Percentiles rank a stretch among this genome's conserved stretches.
Evolutionary conservation across 2,888 invertebrate species (phyloP).

Genomic region (Cosmia pyralina): DNA sequence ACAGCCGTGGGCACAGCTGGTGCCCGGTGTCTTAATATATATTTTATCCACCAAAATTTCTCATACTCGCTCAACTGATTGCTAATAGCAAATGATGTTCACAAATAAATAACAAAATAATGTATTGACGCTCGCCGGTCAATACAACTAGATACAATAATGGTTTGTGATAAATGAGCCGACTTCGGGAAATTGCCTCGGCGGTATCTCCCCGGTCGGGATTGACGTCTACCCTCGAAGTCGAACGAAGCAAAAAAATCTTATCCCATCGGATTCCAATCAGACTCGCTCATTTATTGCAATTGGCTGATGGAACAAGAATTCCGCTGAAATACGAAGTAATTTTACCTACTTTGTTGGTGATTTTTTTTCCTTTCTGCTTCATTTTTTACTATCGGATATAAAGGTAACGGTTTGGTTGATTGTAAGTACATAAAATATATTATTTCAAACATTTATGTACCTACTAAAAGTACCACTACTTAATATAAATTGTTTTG

Average conservation of each 20-base stretch:
- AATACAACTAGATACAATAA: constrained; percentile 75
- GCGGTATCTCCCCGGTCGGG: constrained; percentile 72
- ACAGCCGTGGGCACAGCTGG: neutral
- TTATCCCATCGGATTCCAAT: constrained; percentile 83
- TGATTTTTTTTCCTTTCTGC: constrained; percentile 45
- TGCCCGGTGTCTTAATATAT: neutral
- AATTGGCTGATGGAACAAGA: constrained; percentile 82
- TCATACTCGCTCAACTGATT: constrained; percentile 14
- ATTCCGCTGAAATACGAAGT: constrained; percentile 75
- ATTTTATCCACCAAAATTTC: constrained; percentile 1
- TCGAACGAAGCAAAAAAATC: constrained; percentile 76
- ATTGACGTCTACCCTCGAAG: constrained; percentile 74
- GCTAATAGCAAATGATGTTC: constrained; percentile 35
- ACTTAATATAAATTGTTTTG: neutral
- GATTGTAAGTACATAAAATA: constrained; percentile 1
- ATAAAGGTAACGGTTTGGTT: constrained; percentile 32
- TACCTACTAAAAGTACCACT: neutral
- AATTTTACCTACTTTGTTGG: constrained; percentile 68
- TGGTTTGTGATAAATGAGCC: constrained; percentile 78
- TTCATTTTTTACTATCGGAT: constrained; percentile 34
- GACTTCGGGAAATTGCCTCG: constrained; percentile 77
- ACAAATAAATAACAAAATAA: constrained; percentile 62
- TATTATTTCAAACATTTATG: neutral
- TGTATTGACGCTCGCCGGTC: constrained; percentile 59
- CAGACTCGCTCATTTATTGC: constrained; percentile 83